These are phyloP conservation scores for Scolopax mira DNA, from an alignment of 2,113 vertebrate species.

Conservation along the genomic window DNA sequence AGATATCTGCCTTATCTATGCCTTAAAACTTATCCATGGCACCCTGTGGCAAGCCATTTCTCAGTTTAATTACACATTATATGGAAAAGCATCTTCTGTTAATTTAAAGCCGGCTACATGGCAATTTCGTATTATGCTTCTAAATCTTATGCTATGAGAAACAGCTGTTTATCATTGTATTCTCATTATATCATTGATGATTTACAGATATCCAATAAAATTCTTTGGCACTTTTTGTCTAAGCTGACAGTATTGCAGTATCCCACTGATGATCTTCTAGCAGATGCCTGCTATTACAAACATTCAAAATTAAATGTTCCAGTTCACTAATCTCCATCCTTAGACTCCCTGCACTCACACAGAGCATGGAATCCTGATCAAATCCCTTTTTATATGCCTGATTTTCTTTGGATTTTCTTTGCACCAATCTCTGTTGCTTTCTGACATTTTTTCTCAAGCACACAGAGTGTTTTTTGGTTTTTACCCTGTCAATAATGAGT, in stretches of 20 bases:
- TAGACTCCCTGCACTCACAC: neutral
- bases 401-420: neutral
- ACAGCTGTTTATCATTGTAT: neutral
- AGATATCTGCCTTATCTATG: neutral
- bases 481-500: neutral
- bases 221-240: neutral
- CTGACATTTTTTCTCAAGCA: neutral
- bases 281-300: neutral
- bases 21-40: neutral
- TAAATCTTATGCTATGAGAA: neutral
- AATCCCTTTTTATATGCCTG: neutral
- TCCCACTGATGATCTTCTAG: neutral
- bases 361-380: neutral
- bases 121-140: neutral
- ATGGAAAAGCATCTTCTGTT: neutral
- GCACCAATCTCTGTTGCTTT: neutral
- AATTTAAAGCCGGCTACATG: neutral
- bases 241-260: neutral
- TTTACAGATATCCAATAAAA: neutral
- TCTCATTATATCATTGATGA: neutral
- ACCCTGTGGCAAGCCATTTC: neutral
- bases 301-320: neutral
- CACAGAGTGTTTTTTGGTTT: neutral
- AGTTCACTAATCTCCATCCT: neutral
- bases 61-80: neutral